Evolutionary conservation across 1,140 invertebrate species (phyloP), one percentile per base, ranked within the genome.

Genomic region (Diuraphis noxia): DNA sequence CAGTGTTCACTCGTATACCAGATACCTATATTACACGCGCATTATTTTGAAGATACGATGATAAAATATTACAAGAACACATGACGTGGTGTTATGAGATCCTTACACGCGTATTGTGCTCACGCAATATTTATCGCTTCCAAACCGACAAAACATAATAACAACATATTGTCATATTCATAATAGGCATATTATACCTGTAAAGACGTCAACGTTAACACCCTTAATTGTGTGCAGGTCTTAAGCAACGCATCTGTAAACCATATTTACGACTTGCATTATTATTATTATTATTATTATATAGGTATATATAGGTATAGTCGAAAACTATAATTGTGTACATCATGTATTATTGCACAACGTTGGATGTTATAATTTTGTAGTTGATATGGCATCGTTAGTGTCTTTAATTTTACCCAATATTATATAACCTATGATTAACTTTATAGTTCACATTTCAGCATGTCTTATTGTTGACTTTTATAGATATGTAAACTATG

Each of bases 51-150:
- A 36, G 84, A n/a, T 49, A 34, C 43, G 43, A 85, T 85, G n/a
- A n/a, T 72, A 46, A 85, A 46, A 46, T 46, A 85, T 38, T 82
- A 85, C 84, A 85, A 49, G 43, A 49, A 46, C 84, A 85, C 21
- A 84, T n/a, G 84, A 38, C 30, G 41, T n/a, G 13, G 81, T 43
- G 30, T 82, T 38, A 25, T 82, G 25, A 43, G 13, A 10, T 25
- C 49, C 34, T 25, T 30, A 23, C 9, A 40, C 13, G 49, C 4
- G 34, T 30, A 38, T 38, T 87, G 23, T 52, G 36, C 25, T 56
- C 49, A 5, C 34, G 36, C 34, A 56, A 87, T 56, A 87, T 87
- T 87, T 87, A 87, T 87, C 85, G 85, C 36, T 87, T 25, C 17
- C 49, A 25, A 34, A 38, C 85, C 85, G 56, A 72, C 56, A 72